Base-by-base conservation (phyloP, 2,888 invertebrate genomes). In the Tipula unca region DNA sequence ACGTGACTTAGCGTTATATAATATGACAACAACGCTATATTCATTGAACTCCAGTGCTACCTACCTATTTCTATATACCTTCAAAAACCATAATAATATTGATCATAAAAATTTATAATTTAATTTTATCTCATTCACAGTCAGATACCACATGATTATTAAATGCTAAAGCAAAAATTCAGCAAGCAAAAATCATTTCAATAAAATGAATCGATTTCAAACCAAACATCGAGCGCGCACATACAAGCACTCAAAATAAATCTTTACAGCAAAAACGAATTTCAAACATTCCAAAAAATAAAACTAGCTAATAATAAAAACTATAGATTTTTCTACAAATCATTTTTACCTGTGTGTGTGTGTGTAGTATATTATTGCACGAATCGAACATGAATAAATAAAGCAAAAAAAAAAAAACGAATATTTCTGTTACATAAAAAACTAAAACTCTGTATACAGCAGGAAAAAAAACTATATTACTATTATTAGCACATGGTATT, bases 401-500 rank as follows among this genome's bases (percentile, higher is more conserved):
- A 69, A 69, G 20, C 69, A 69, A 1, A 69, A 69, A 48, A 48
- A n/a, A n/a, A 69, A 69, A 10, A 20, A 25, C 13, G 3, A 14
- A 69, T 25, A 69, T 69, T 69, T 69, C 13, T 69, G 25, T 69
- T 25, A 69, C 25, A 25, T 25, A 69, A 20, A 48, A 48, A 48
- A 48, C 48, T 10, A 54, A 54, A 54, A 54, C 69, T 69, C 69
- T 25, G 25, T 69, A 69, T 69, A 25, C 25, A 69, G 69, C 69
- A 25, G 69, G 69, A 69, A 69, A 69, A n/a, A 48, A 69, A 69
- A 69, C 69, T 69, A 69, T 69, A 69, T 69, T 25, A 69, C 69
- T 69, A 69, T 69, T 69, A 69, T 69, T 69, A 69, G 69, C 69
- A 69, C 69, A 69, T 25, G 69, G 69, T 69, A 69, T 69, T 48